These are phyloP conservation scores for Rhinoderma darwinii DNA, from an alignment of 2,113 vertebrate species.

Conservation along the genomic window DNA sequence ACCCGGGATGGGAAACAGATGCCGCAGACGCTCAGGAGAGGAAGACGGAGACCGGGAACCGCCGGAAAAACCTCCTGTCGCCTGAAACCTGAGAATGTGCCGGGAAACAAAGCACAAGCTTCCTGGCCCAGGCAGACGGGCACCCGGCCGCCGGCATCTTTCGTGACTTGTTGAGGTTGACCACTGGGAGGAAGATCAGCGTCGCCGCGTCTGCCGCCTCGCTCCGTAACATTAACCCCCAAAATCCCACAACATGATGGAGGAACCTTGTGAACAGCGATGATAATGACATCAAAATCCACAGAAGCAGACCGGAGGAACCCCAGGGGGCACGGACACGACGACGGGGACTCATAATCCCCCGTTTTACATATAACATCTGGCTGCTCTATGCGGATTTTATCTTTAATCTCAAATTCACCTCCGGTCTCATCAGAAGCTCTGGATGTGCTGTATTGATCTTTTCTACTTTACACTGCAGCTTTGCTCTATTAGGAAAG, in stretches of 20 bases:
- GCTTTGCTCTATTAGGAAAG: too few relatives aligned
- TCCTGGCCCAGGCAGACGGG: slow-evolving; percentile 3
- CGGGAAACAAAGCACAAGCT: slow-evolving; percentile 63
- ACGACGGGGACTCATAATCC: too few relatives aligned
- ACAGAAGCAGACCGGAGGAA: too few relatives aligned
- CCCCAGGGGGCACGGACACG: too few relatives aligned
- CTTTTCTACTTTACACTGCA: too few relatives aligned
- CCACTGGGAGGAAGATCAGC: slow-evolving; percentile 25
- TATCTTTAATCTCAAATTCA: too few relatives aligned
- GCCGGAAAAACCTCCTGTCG: background rate
- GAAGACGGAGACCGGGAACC: slow-evolving; percentile 56
- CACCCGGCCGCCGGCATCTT: background rate
- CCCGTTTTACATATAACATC: too few relatives aligned
- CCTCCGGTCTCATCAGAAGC: too few relatives aligned
- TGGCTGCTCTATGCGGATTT: too few relatives aligned
- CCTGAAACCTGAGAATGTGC: slow-evolving; percentile 66
- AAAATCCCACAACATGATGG: background rate
- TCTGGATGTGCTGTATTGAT: too few relatives aligned
- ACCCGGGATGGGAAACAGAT: slow-evolving; percentile 62
- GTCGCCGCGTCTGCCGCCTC: background rate
- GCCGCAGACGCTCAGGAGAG: slow-evolving; percentile 56
- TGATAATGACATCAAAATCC: too few relatives aligned
- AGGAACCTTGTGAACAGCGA: too few relatives aligned
- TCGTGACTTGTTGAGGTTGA: slow-evolving; percentile 35
- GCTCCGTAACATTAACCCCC: background rate